phyloP scores from a whole-genome alignment of 2,888 invertebrate genomes.

The Eilema sororculum region DNA sequence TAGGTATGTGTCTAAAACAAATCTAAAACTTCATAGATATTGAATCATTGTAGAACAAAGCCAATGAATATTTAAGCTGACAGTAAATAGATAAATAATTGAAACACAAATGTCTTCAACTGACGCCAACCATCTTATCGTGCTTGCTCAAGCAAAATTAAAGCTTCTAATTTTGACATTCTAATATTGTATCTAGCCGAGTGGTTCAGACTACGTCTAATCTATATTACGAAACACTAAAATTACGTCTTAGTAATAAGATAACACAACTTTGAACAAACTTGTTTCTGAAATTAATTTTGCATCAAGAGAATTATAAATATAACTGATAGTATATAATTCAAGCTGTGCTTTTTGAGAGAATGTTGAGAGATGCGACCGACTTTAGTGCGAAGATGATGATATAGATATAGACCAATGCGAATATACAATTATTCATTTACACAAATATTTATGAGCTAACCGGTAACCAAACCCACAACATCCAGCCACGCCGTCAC shows the following conservation, averaged over 20 bases:
- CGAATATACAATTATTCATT: neutral
- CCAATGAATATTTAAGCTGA: neutral
- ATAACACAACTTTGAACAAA: neutral
- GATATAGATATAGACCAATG: too few relatives aligned
- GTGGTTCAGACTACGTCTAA: neutral
- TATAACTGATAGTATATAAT: neutral
- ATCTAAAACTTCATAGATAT: neutral
- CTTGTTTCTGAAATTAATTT: neutral
- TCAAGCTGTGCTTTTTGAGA: too few relatives aligned
- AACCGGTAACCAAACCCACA: neutral
- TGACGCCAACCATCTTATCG: neutral
- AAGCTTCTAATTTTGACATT: neutral
- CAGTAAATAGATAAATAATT: neutral
- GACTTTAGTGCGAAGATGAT: too few relatives aligned
- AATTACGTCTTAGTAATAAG: neutral
- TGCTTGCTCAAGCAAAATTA: conserved; percentile 1
- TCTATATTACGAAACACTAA: neutral
- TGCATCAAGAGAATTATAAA: neutral
- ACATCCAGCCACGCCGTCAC: neutral
- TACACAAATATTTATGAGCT: neutral
- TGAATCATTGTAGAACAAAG: neutral
- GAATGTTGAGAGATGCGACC: too few relatives aligned
- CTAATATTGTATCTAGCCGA: neutral
- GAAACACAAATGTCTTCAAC: neutral
- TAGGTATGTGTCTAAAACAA: neutral